Conservation (phyloP, 2,888 invertebrate species). For the Liodrosophila aerea region DNA sequence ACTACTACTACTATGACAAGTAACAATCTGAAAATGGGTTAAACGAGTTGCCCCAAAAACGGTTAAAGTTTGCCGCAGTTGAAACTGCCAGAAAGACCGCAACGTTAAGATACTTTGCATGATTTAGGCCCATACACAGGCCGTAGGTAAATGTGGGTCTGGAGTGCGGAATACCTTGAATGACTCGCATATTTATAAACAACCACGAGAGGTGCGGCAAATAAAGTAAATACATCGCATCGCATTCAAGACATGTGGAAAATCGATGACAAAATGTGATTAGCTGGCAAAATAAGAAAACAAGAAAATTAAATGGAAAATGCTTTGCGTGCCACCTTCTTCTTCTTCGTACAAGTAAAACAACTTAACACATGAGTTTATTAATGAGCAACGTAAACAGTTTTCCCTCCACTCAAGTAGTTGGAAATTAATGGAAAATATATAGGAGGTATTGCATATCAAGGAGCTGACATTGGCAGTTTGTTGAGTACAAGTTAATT, state of each 20-base stretch:
- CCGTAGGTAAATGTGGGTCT: conserved; percentile 4
- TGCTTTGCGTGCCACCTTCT: conserved; percentile 37
- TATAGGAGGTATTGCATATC: background rate
- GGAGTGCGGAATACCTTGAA: conserved; percentile 12
- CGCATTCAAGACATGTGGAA: conserved; percentile 12
- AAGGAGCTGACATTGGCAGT: conserved; percentile 10
- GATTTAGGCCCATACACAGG: conserved; percentile 54
- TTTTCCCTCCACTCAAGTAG: conserved; percentile 10
- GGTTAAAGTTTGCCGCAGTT: conserved; percentile 62
- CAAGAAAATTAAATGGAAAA: no score
- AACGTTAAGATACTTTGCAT: conserved; percentile 62
- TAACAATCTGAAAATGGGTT: conserved; percentile 54
- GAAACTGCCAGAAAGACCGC: conserved; percentile 52
- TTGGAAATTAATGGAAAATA: conserved; percentile 17
- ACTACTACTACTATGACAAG: conserved; percentile 13
- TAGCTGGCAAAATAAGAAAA: conserved; percentile 35
- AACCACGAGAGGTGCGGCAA: conserved; percentile 19
- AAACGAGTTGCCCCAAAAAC: conserved; percentile 68
- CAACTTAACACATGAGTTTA: conserved; percentile 57
- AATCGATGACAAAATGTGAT: conserved; percentile 54
- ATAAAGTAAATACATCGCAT: no score
- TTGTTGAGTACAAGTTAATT: conserved; percentile 25
- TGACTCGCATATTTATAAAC: conserved; percentile 44
- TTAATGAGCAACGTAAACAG: conserved; percentile 50
- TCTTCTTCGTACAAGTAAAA: conserved; percentile 25